A percentile compares a stretch with the other conserved stretches of the same genome.
phyloP scores from a whole-genome alignment of 2,888 invertebrate species.

The Neria commutata region DNA sequence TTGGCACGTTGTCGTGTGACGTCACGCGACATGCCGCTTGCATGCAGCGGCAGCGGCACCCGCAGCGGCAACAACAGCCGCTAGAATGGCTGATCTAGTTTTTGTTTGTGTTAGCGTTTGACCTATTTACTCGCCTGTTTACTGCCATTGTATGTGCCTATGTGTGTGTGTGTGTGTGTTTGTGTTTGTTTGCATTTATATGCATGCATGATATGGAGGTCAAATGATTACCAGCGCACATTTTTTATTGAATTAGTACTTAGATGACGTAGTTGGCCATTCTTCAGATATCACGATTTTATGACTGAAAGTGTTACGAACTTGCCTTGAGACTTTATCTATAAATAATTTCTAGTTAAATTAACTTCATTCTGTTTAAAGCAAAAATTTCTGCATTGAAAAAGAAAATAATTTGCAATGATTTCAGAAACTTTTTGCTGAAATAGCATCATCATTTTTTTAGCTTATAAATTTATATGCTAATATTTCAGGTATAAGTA shows the following conservation, averaged over 20 bases:
- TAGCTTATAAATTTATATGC: too few relatives aligned
- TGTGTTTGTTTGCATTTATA: neutral
- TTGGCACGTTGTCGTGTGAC: neutral
- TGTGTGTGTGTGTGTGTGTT: neutral
- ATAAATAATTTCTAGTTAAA: too few relatives aligned
- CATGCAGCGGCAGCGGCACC: neutral
- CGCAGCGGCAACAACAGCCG: neutral
- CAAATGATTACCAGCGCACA: neutral
- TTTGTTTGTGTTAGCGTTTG: slow-evolving; percentile 1
- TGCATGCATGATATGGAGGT: neutral
- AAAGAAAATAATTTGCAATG: too few relatives aligned
- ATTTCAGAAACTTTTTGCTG: too few relatives aligned
- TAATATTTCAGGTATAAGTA: too few relatives aligned
- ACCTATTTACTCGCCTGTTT: slow-evolving; percentile 4
- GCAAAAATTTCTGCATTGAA: too few relatives aligned
- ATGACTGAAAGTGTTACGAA: too few relatives aligned
- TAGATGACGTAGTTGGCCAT: neutral
- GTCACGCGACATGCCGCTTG: slow-evolving; percentile 5
- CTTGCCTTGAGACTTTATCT: too few relatives aligned
- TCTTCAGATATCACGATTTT: too few relatives aligned
- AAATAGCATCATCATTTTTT: too few relatives aligned
- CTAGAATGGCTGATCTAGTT: too few relatives aligned
- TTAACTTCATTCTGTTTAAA: too few relatives aligned
- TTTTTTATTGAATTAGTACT: neutral
- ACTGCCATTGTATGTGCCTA: neutral